Evolutionary conservation across 2,797 vertebrate genomes (phyloP), one percentile per base, ranked within the genome.

Genomic region (Gymnoscopelus braueri): DNA sequence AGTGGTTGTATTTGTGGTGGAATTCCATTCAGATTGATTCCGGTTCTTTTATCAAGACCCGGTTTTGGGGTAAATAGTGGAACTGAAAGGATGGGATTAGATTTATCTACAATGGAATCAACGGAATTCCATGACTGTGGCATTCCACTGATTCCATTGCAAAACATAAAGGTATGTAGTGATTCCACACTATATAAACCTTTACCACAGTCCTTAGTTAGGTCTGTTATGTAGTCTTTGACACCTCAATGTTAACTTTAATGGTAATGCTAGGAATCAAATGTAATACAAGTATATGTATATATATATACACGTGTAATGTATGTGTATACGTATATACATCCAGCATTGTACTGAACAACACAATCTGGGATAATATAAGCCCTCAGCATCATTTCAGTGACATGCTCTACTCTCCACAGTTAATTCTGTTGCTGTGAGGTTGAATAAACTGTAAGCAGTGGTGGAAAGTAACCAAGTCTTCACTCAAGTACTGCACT

Each of bases 1-100:
- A 8, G 9, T 39, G 24, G 47, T 47, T 3, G 55, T 24, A 77
- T 70, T 74, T 13, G 61, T 74, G 62, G 71, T 57, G n/a, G 24
- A 24, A 51, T 74, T 78, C 59, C 48, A 63, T 61, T 54, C 35
- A 1, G 11, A 65, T 12, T 69, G 11, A 65, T 12, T 69, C 44
- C 26, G 39, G 35, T 63, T 66, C 26, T 56, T 19, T 19, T 12
- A 23, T 44, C 0, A 0, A 1, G 19, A 57, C 61, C 35, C n/a
- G 53, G n/a, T 39, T 23, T 32, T 64, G 15, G 11, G 14, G 64
- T 65, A 24, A 49, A 48, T 24, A 10, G 13, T 19, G 35, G 15
- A 50, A 55, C 47, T 14, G 51, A 56, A 65, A 47, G 35, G 29
- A n/a, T 54, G 19, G 10, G 9, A 54, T 19, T 15, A 15, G 52